These are phyloP conservation scores for Zophobas morio DNA, from an alignment of 1,140 invertebrate genomes.

Conservation along the genomic window DNA sequence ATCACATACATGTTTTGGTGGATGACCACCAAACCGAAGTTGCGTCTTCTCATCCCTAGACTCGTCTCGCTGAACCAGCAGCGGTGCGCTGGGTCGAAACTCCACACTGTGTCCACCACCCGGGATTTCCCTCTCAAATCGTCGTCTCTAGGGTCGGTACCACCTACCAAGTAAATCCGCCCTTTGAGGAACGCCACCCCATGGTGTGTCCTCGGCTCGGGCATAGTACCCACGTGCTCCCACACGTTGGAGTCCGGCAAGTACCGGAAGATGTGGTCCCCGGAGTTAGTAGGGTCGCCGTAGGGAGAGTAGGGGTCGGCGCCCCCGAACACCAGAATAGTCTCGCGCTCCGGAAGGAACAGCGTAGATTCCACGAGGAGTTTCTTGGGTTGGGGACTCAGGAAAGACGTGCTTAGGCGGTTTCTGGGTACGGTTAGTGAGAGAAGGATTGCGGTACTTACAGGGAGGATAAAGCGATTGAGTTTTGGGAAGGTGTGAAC, in stretches of 20 bases:
- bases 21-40: conserved; percentile 73
- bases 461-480: conserved; percentile 6
- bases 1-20: conserved; percentile 74
- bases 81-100: conserved; percentile 73
- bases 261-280: conserved; percentile 73
- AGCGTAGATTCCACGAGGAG: conserved; percentile 69
- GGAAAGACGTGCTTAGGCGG: conserved; percentile 66
- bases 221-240: conserved; percentile 74
- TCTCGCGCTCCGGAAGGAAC: conserved; percentile 71
- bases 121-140: conserved; percentile 70
- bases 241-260: conserved; percentile 71
- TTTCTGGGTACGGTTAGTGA: conserved; percentile 56
- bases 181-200: conserved; percentile 72
- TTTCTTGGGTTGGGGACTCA: conserved; percentile 67
- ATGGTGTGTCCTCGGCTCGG: conserved; percentile 74
- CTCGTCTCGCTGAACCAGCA: conserved; percentile 74
- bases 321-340: conserved; percentile 74
- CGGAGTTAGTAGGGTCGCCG: conserved; percentile 69
- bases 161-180: conserved; percentile 73
- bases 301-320: conserved; percentile 72
- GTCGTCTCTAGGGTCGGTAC: conserved; percentile 73
- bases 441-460: conserved; percentile 24
- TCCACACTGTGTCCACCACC: conserved; percentile 74
- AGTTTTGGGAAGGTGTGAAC: conserved; percentile 23
- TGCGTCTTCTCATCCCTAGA: conserved; percentile 71